A percentile compares a stretch with the other conserved stretches of the same genome.
These are phyloP conservation scores for Nyctalus aviator DNA, from an alignment of 2,797 vertebrate genomes.

Conservation along the genomic window DNA sequence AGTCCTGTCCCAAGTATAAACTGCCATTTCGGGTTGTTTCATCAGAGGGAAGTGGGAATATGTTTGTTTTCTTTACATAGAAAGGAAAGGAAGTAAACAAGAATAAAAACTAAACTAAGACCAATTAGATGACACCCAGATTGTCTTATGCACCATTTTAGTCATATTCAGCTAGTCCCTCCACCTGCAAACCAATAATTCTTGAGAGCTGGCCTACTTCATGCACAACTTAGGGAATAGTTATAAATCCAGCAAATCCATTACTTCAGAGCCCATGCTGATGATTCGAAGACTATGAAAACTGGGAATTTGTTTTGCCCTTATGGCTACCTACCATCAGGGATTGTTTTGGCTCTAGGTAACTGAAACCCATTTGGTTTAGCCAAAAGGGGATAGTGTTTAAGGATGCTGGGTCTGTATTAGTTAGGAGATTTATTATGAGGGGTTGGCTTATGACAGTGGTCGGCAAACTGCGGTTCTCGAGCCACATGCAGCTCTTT, in stretches of 20 bases:
- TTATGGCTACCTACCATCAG: neutral
- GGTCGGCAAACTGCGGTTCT: no score
- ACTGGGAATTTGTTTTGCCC: neutral
- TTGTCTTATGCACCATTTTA: neutral
- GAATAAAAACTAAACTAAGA: slow-evolving; percentile 6
- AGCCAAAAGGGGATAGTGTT: neutral
- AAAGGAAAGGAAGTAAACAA: neutral
- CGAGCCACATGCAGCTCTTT: no score
- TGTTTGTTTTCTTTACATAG: neutral
- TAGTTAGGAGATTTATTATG: neutral
- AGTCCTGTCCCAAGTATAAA: neutral
- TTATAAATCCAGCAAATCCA: slow-evolving; percentile 15
- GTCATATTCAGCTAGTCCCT: neutral
- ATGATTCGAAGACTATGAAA: slow-evolving; percentile 47
- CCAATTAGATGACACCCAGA: neutral
- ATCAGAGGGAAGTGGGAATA: neutral
- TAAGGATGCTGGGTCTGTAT: neutral
- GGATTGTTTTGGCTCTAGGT: neutral
- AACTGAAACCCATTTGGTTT: neutral
- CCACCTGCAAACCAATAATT: neutral
- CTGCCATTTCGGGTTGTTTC: slow-evolving; percentile 28
- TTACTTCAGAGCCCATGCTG: neutral
- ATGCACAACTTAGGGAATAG: slow-evolving; percentile 14
- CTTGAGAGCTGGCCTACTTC: slow-evolving; percentile 44
- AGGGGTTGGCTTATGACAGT: neutral